Base-by-base conservation (phyloP, 2,113 vertebrate genomes). In the Pimephales promelas region DNA sequence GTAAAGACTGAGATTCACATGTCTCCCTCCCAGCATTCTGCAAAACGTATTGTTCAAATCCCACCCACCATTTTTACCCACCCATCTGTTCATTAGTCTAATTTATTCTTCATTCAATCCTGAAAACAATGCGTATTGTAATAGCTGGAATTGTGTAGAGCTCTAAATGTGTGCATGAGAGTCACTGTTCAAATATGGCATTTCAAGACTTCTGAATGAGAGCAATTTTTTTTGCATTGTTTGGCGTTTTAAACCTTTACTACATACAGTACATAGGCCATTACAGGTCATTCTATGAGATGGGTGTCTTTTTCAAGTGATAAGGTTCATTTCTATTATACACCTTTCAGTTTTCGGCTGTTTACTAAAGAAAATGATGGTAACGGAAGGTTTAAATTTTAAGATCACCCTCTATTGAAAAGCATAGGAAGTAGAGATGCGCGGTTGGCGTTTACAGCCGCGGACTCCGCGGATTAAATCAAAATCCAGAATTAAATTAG, bases 11-110 rank as follows among this genome's bases (percentile, higher is more conserved):
- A n/a, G 36, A 78, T 57, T 70, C 73, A 49, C 8, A 40, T 28
- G 2, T 26, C 43, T 81, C 78, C 71, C 54, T 61, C 66, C n/a
- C 49, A 10, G 49, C 24, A 6, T 62, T 28, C 57, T 49, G 43
- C 81, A 75, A 36, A 31, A 54, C 9, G 40, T 49, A 22, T 84
- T 91, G 85, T 89, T 90, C 70, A 90, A 83, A 88, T 86, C 88
- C 85, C 85, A 91, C 87, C 36, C 57, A 57, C 86, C 43, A 24
- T 68, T 61, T 61, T 87, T 84, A 70, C 77, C 49, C 45, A 72
- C 36, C 79, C 64, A 62, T 82, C 43, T 56, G 64, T 70, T 84
- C 66, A 87, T 84, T 74, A 79, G 75, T 70, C 64, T 72, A 80
- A 81, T 81, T 36, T 70, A 81, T 70, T 52, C 47, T 26, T 54